Evolutionary conservation across 2,113 vertebrate genomes (phyloP), one percentile per base, ranked within the genome.

Genomic region (Bufo bufo): DNA sequence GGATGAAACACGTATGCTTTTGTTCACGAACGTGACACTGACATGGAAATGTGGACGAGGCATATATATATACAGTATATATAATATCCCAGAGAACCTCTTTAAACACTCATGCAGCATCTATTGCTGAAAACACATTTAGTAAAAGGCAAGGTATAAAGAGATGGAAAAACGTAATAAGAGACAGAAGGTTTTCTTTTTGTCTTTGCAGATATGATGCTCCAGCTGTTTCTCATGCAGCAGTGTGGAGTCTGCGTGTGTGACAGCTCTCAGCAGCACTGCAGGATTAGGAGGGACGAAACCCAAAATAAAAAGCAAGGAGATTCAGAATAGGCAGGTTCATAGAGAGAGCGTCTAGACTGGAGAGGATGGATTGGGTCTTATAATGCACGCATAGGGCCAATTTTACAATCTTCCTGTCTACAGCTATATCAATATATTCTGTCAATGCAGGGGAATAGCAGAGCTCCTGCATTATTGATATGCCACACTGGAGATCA

Each of bases 391-490:
- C 50, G 33, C 77, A 52, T 23, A 79, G 49, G 47, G 75, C 17
- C 75, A 20, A n/a, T 77, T 79, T 13, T 56, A 56, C 52, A 1
- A 33, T 54, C n/a, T 79, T 16, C 20, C 50, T 54, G 50, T 77
- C 75, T 77, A 10, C 74, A 54, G 49, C 45, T 33, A 56, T 79
- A 54, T 54, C 50, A 54, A 56, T 33, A 23, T 14, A 13, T 79
- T 13, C 52, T 56, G n/a, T 74, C 71, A 47, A 74, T 74, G 77
- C 77, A 54, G 6, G 75, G 5, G 20, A 56, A 79, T 14, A 52
- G 75, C 5, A 6, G 17, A 23, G n/a, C 50, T 79, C 77, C 77
- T 79, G 77, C 19, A 56, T 79, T 77, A 79, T 56, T 79, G 52
- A 79, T 54, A 79, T 23, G 20, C 50, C 50, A 56, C 47, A 6